Evolutionary conservation across 2,113 vertebrate genomes (phyloP), one percentile per base, ranked within the genome.

Genomic region (Morone chrysops): DNA sequence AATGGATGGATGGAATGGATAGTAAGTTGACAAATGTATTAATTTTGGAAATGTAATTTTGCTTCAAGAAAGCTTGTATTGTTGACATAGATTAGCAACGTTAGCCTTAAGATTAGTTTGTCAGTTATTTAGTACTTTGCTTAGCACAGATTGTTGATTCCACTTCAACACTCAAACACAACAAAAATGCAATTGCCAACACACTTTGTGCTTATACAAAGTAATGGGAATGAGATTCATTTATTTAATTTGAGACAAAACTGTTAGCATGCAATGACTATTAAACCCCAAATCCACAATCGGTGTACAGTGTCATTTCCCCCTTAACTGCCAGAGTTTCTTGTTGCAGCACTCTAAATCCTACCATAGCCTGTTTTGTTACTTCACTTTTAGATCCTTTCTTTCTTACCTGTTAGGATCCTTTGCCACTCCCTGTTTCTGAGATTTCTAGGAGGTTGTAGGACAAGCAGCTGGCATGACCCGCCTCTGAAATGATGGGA

Each of bases 401-500:
- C 0, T 47, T 38, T 51, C 36, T 68, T 8, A 36, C 13, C 6
- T 53, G 38, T 38, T 38, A 31, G 51, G 20, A 18, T 75, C 13
- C 6, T 84, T 17, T 40, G 18, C 25, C 47, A 11, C 11, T 47
- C 43, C 25, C 20, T 62, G 8, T 60, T 63, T 61, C 25, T 60
- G 40, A 31, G 53, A 10, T 70, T 70, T 77, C 53, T 25, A 0
- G 31, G 40, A 20, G 41, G 41, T 53, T 20, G 68, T 48, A 36
- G 41, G 47, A 62, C 72, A 38, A 48, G 59, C 63, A 47, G 38
- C 45, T 45, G 36, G n/a, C 68, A 54, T 47, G 40, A 59, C 74
- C 79, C 51, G 9, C 73, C 70, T 76, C 57, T 78, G 9, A 76
- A 75, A 51, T 17, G 17, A 72, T 78, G 75, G 56, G 40, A 70